Percentiles rank a stretch among this genome's conserved stretches.
These are phyloP conservation scores for Meloe dianella DNA, from an alignment of 2,888 invertebrate genomes.

Conservation along the genomic window DNA sequence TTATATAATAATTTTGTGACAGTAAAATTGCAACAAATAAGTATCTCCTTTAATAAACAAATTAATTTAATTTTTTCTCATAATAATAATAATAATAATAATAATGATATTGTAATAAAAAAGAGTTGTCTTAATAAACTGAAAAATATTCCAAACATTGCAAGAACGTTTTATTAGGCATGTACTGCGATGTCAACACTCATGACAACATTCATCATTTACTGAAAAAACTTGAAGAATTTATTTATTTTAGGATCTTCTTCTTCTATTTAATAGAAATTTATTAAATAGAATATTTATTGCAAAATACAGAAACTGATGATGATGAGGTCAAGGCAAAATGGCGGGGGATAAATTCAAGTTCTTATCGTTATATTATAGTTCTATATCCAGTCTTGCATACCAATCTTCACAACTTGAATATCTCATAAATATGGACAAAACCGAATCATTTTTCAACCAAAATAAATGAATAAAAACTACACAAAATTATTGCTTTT, in stretches of 20 bases:
- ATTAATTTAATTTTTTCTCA: background rate
- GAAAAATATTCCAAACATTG: background rate
- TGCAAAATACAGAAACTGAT: background rate
- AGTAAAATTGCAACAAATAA: too few relatives aligned
- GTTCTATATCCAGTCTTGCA: background rate
- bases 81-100: background rate
- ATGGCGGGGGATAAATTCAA: conserved; percentile 12
- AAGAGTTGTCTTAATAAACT: background rate
- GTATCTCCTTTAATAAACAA: background rate
- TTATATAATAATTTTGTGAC: background rate
- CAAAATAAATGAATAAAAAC: too few relatives aligned
- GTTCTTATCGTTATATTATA: conserved; percentile 9
- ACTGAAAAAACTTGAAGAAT: conserved; percentile 7
- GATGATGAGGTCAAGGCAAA: conserved; percentile 8
- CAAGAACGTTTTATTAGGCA: background rate
- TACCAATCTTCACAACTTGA: conserved; percentile 7
- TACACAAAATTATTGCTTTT: background rate
- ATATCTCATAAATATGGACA: background rate
- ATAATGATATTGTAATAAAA: background rate
- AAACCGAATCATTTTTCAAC: background rate
- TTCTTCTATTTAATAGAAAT: background rate
- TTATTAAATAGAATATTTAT: background rate
- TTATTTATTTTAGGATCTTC: background rate
- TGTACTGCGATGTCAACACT: background rate
- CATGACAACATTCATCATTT: conserved; percentile 1